These are phyloP conservation scores for Eurois occulta DNA, from an alignment of 2,888 invertebrate genomes.

Conservation along the genomic window DNA sequence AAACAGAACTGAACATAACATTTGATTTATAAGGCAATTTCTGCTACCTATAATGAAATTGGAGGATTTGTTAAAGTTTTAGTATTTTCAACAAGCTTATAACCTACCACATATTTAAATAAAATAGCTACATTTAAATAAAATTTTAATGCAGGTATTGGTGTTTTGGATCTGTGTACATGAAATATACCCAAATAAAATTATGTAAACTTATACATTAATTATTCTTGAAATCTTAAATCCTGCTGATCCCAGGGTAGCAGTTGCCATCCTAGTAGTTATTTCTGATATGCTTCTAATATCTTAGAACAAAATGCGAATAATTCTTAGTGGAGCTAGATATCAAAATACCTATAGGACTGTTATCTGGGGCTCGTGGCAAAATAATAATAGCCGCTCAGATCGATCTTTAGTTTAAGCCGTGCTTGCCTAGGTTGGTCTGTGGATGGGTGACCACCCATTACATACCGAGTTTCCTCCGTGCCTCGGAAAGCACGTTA, in stretches of 20 bases:
- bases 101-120: conserved; percentile 43
- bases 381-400: too few relatives aligned
- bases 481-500: too few relatives aligned
- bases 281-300: not conserved
- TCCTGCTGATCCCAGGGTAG: not conserved
- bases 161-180: conserved; percentile 37
- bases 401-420: too few relatives aligned
- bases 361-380: too few relatives aligned
- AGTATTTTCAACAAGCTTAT: conserved; percentile 60
- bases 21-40: conserved; percentile 53
- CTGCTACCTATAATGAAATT: conserved; percentile 59
- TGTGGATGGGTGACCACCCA: too few relatives aligned
- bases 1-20: conserved; percentile 58
- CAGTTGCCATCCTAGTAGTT: not conserved
- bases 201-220: not conserved
- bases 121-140: conserved; percentile 62
- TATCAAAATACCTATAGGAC: not conserved
- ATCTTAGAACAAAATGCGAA: not conserved
- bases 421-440: too few relatives aligned
- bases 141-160: conserved; percentile 54
- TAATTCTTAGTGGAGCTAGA: not conserved
- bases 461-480: too few relatives aligned
- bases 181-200: conserved; percentile 44
- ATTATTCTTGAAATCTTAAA: conserved; percentile 20
- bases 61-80: conserved; percentile 61